Evolutionary conservation across 92 coral and sea anemone species (phyloP).

Genomic region (Epizoanthus ramosus): DNA sequence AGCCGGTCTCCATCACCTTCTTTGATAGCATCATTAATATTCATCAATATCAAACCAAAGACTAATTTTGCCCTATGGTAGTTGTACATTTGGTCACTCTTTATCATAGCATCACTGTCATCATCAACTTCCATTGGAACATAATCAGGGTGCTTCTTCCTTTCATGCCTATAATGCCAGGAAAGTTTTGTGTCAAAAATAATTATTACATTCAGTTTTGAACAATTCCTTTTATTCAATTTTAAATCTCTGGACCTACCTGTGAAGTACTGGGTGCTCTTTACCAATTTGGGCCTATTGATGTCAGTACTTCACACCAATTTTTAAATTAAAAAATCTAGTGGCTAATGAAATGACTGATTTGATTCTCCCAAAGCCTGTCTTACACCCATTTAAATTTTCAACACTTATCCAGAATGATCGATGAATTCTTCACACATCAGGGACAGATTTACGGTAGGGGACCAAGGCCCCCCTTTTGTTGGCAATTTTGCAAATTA

Average conservation of each 20-base stretch:
- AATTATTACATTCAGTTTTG: not conserved
- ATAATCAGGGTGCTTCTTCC: slow-evolving; percentile 5
- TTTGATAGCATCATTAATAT: too few relatives aligned
- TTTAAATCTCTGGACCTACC: not conserved
- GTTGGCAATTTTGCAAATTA: too few relatives aligned
- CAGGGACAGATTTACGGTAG: not conserved
- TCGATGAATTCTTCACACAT: not conserved
- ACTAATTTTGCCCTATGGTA: slow-evolving; percentile 57
- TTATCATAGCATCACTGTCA: not conserved
- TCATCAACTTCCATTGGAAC: slow-evolving; percentile 9
- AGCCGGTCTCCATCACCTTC: slow-evolving; percentile 35
- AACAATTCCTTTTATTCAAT: not conserved
- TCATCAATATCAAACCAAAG: slow-evolving; percentile 46
- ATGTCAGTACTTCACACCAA: slow-evolving; percentile 8
- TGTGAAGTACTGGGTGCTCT: slow-evolving; percentile 7
- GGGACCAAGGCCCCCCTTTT: too few relatives aligned
- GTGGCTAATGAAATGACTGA: not conserved
- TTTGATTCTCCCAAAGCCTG: not conserved
- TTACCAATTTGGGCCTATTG: not conserved
- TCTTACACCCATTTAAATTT: not conserved
- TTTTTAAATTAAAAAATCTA: not conserved
- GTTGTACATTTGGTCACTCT: slow-evolving; percentile 48
- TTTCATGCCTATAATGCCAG: slow-evolving; percentile 35
- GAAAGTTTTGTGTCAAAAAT: not conserved
- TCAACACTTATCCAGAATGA: slow-evolving; percentile 18